A percentile compares a stretch with the other conserved stretches of the same genome.
phyloP scores from a whole-genome alignment of 2,113 vertebrate genomes.

The Clarias magur region DNA sequence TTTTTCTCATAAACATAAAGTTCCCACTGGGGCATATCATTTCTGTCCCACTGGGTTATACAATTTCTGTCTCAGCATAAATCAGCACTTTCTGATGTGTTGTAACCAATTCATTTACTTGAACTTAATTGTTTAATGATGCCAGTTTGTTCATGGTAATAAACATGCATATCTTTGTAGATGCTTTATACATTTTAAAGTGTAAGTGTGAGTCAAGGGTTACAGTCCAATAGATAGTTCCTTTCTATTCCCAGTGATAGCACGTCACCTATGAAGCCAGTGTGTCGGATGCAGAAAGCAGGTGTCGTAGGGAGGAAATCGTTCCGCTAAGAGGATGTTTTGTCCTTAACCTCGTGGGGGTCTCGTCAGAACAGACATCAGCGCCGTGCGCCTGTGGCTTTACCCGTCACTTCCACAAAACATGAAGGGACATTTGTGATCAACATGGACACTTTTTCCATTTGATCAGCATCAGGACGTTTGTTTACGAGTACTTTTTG shows the following conservation, averaged over 20 bases:
- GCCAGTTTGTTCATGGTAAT: background rate
- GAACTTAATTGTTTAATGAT: background rate
- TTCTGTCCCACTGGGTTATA: background rate
- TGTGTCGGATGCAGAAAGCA: constrained; percentile 54
- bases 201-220: background rate
- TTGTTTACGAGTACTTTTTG: background rate
- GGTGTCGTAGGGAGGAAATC: constrained; percentile 62
- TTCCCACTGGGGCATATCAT: no score
- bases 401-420: constrained; percentile 46
- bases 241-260: constrained; percentile 21
- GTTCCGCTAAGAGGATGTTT: constrained; percentile 64
- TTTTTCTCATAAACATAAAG: background rate
- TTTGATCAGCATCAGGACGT: background rate
- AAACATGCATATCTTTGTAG: background rate
- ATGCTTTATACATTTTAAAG: background rate
- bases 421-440: constrained; percentile 49
- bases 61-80: background rate
- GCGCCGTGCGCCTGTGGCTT: constrained; percentile 38
- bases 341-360: constrained; percentile 58
- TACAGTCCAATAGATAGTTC: background rate
- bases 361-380: constrained; percentile 51
- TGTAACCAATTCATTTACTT: background rate
- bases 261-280: constrained; percentile 38
- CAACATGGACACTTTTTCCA: constrained; percentile 29
- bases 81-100: background rate